Conservation (phyloP, 2,113 vertebrate genomes). For the Syrmaticus mikado region DNA sequence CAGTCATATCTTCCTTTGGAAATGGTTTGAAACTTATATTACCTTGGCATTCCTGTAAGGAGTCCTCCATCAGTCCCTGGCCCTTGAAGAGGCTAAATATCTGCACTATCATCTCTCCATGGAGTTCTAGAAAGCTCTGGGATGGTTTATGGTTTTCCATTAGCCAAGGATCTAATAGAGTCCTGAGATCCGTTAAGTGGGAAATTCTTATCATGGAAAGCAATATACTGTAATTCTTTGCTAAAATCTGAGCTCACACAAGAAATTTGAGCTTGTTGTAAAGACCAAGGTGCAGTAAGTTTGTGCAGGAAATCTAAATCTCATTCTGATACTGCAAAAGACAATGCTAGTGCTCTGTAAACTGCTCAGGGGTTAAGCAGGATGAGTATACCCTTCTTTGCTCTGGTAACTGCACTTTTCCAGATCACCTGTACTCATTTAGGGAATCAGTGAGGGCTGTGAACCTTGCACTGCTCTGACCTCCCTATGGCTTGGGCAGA, state of each 20-base stretch:
- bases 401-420: not conserved
- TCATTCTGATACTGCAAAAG: not conserved
- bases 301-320: constrained; percentile 74
- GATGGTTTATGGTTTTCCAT: constrained; percentile 80
- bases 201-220: constrained; percentile 77
- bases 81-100: constrained; percentile 74
- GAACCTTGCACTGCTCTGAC: constrained; percentile 27
- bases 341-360: constrained; percentile 25
- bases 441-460: constrained; percentile 18
- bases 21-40: constrained; percentile 66
- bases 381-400: constrained; percentile 20
- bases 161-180: constrained; percentile 77
- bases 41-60: constrained; percentile 71
- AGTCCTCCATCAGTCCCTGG: constrained; percentile 70
- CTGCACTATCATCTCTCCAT: constrained; percentile 71
- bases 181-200: constrained; percentile 78
- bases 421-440: constrained; percentile 35
- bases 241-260: constrained; percentile 72
- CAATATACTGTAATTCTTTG: constrained; percentile 76
- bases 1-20: constrained; percentile 46
- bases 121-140: constrained; percentile 75
- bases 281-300: constrained; percentile 70
- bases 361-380: constrained; percentile 30
- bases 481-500: not conserved
- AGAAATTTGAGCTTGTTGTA: constrained; percentile 78